Base-by-base conservation (phyloP, 2,888 invertebrate species). In the Drosophila macrospina region DNA sequence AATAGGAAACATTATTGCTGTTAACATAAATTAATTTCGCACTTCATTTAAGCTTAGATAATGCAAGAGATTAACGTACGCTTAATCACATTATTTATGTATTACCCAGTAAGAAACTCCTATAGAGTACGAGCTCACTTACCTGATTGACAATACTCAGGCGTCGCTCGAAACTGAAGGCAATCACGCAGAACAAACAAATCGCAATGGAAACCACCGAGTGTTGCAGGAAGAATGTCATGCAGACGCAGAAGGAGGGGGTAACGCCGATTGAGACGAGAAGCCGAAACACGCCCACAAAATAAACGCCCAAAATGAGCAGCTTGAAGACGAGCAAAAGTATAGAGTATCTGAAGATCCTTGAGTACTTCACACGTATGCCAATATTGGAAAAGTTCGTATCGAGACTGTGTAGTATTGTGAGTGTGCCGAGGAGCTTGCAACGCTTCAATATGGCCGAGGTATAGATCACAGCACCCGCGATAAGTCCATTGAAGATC, bases 91-190 rank as follows among this genome's bases (percentile, higher is more conserved):
- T 45, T 26, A 20, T n/a, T 41, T 54, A 10, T n/a, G 10, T 5
- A 13, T n/a, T 34, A 15, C 7, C n/a, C 20, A n/a, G 8, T 5
- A 34, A 11, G 11, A 42, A 32, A 5, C 26, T 13, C 0, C n/a
- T 28, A 7, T 6, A 28, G 28, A 16, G 7, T 4, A n/a, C 7
- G 3, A 10, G 62, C 30, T 32, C 13, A 48, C 86, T 85, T 74
- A 92, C 91, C 92, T 91, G 89, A 74, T 92, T 91, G 10, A 92
- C 66, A 66, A 91, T 89, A 20, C 85, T 86, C 67, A 92, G 71
- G 13, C 91, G 90, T 6, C 91, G 79, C 42, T 90, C 88, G 68
- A 91, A 89, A n/a, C 91, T 89, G 42, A 90, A 86, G 30, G 90
- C 86, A 55, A 91, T 75, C 42, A 90, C 89, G 48, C 91, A 89